Base-by-base conservation (phyloP, 2,113 vertebrate species). In the Aythya baeri region DNA sequence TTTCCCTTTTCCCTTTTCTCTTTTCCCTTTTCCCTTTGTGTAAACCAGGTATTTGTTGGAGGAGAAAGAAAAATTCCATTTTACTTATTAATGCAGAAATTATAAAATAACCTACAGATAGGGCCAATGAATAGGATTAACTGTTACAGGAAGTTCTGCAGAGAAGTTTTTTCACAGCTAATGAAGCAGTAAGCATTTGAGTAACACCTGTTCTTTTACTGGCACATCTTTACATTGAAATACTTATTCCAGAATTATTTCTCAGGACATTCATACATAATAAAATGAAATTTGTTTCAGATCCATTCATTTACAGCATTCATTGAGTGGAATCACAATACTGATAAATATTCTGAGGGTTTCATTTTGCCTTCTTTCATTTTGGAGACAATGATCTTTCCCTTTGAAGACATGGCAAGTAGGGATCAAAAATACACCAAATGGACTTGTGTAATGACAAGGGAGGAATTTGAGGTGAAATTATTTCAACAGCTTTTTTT, bases 1-100 rank as follows among this genome's bases (percentile, higher is more conserved):
- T 6, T 23, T 0, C 41, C 41, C 41, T 0, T 67, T 57, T 41
- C 38, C 38, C n/a, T 58, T 46, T 32, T 5, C n/a, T 5, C 1
- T 50, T 6, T 29, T 0, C 41, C 41, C 41, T 0, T 23, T 9
- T 7, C 13, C 88, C 3, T 44, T 70, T 71, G 7, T 62, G 8
- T 74, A 62, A 17, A 4, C 61, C 11, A 52, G 22, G 32, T 17
- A 12, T 80, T 65, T 76, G 15, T 55, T 31, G 66, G 26, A 75
- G 6, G 8, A 49, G 4, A 44, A 68, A 80, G 16, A 27, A 72
- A 80, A 83, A 83, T 31, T 49, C 86, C n/a, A 12, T 70, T 73
- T 68, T 57, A 43, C 20, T 17, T 93, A 3, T 36, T 72, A 21
- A 9, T 54, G 29, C 9, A 83, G 16, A 61, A 79, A 59, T 75